Evolutionary conservation across 2,888 invertebrate genomes (phyloP), one percentile per base, ranked within the genome.

Genomic region (Acanthosepion pharaonis): DNA sequence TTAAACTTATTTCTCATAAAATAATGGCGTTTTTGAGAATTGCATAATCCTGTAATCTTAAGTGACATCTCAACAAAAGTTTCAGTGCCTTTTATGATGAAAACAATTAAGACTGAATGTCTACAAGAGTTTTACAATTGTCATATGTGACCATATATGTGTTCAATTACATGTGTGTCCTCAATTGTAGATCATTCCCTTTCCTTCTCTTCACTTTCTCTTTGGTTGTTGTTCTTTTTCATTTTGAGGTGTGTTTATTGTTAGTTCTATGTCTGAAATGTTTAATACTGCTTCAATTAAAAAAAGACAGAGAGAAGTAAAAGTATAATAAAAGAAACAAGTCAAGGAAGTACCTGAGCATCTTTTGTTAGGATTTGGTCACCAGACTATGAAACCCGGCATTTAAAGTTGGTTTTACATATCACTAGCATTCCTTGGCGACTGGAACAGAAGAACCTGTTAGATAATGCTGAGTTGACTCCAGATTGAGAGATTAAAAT

Each of bases 351-450:
- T 78, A 78, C 78, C 78, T 78, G 78, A 4, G 15, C 4, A 20
- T n/a, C n/a, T 78, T 78, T 78, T n/a, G 78, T n/a, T 33, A 18
- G 78, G n/a, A 78, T 33, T 78, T 78, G 59, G 23, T 59, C 59
- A 78, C 78, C 78, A 78, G 78, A 78, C 78, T n/a, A 78, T 78
- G 78, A 78, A 78, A n/a, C n/a, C n/a, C n/a, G 78, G 78, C 18
- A 78, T 78, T 78, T 78, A 78, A 78, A 78, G 78, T 78, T 78
- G n/a, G n/a, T 33, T 18, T 78, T 78, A 78, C 78, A 15, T 33
- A 6, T 15, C 15, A n/a, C 78, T n/a, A 18, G 18, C 78, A 78
- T 78, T 78, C n/a, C 78, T 78, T 78, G 78, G n/a, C n/a, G 15
- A 78, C 28, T n/a, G n/a, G n/a, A 78, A n/a, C 78, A 59, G 23